Evolutionary conservation across 2,113 vertebrate genomes (phyloP).

Genomic region (Mormyrus iriodes): DNA sequence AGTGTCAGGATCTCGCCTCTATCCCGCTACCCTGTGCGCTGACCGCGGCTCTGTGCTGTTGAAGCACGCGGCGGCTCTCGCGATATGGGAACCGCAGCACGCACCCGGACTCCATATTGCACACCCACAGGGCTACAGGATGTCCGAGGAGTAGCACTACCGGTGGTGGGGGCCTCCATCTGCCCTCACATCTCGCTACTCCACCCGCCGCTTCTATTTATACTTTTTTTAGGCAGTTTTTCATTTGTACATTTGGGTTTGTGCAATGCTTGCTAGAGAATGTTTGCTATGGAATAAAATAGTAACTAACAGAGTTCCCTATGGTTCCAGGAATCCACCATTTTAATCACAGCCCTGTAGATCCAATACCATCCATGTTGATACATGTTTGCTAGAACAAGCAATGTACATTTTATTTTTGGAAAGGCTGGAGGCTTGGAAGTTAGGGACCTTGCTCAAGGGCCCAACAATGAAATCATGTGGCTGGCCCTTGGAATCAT

Average conservation of each 20-base stretch:
- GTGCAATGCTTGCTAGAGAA: not conserved
- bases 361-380: not conserved
- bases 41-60: not conserved
- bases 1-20: not conserved
- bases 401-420: not conserved
- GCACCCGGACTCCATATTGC: conserved; percentile 3
- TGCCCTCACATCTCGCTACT: not conserved
- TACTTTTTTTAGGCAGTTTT: not conserved
- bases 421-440: not conserved
- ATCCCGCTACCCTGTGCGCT: not conserved
- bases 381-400: not conserved
- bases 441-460: not conserved
- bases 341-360: not conserved
- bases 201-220: not conserved
- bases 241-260: not conserved
- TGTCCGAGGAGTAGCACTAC: not conserved
- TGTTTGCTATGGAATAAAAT: not conserved
- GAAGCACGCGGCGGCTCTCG: not conserved
- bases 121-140: not conserved
- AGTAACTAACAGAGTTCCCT: not conserved
- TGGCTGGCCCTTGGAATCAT: not conserved
- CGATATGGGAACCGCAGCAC: not conserved
- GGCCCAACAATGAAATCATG: not conserved
- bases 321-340: not conserved
- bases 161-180: not conserved